Conservation (phyloP, 2,888 invertebrate genomes). For the Orthosia gracilis region DNA sequence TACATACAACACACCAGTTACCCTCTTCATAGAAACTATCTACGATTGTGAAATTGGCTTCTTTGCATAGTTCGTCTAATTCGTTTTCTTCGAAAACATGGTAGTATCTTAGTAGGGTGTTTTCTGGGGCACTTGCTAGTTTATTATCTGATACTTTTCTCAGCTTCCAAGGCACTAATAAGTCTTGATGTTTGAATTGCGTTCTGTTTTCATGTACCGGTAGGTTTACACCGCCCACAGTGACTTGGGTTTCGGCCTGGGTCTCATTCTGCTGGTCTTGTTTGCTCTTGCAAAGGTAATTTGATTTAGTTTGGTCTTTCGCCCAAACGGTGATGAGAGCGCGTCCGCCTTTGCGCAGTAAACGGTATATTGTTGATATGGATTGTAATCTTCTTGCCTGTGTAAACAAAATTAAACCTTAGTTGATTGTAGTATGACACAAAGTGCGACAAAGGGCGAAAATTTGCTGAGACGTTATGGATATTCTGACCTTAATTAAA, state of each 20-base stretch:
- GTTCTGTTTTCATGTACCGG: slow-evolving; percentile 98
- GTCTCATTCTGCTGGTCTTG: slow-evolving; percentile 60
- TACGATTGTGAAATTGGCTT: slow-evolving; percentile 90
- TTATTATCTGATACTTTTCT: slow-evolving; percentile 81
- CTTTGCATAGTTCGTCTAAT: slow-evolving; percentile 92
- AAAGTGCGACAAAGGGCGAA: background rate
- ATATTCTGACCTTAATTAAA: too few species aligned
- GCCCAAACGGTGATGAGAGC: slow-evolving; percentile 99
- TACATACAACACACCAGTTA: slow-evolving; percentile 97
- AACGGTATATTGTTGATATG: slow-evolving; percentile 94
- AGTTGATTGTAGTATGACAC: background rate
- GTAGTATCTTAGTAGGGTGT: slow-evolving; percentile 96
- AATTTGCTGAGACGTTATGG: too few species aligned
- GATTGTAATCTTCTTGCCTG: slow-evolving; percentile 94
- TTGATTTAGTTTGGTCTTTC: slow-evolving; percentile 94
- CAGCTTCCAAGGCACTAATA: slow-evolving; percentile 98
- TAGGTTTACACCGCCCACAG: slow-evolving; percentile 84
- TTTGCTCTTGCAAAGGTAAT: slow-evolving; percentile 81
- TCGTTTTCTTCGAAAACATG: slow-evolving; percentile 98
- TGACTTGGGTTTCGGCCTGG: slow-evolving; percentile 69
- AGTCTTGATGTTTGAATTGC: slow-evolving; percentile 96
- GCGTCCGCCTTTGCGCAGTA: slow-evolving; percentile 94
- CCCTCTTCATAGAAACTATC: slow-evolving; percentile 98
- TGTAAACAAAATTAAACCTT: slow-evolving; percentile 5
- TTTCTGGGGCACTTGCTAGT: slow-evolving; percentile 79